These are phyloP conservation scores for Brienomyrus brachyistius DNA, from an alignment of 2,113 vertebrate genomes.

Conservation along the genomic window DNA sequence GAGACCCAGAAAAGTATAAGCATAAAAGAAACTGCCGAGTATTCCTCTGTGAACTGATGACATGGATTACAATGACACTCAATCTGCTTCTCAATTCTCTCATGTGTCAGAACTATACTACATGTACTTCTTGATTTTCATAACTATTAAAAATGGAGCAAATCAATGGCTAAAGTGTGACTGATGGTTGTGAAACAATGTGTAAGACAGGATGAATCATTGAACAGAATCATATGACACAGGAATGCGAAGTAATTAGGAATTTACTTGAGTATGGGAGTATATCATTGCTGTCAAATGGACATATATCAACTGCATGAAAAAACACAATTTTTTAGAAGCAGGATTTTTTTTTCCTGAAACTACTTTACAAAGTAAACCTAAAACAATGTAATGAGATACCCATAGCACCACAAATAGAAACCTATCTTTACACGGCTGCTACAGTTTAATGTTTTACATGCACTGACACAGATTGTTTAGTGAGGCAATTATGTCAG, in stretches of 20 bases:
- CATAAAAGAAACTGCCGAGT: background rate
- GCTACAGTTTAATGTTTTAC: background rate
- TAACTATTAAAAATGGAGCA: constrained; percentile 57
- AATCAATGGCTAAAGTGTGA: constrained; percentile 50
- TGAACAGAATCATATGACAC: background rate
- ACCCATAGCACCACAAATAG: background rate
- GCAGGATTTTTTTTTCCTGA: background rate
- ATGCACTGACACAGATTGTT: background rate
- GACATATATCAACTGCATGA: background rate
- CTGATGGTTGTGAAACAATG: constrained; percentile 47
- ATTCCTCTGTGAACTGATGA: background rate
- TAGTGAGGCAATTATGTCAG: background rate
- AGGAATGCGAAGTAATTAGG: background rate
- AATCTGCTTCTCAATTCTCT: background rate
- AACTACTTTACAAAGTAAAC: background rate
- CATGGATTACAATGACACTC: background rate
- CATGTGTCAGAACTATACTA: constrained; percentile 39
- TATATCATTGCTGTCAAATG: background rate
- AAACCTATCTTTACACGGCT: background rate
- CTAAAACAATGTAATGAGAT: background rate
- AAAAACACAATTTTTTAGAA: background rate
- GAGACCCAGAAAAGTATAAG: background rate
- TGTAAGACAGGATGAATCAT: background rate
- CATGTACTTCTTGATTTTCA: constrained; percentile 56
- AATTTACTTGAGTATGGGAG: background rate